Evolutionary conservation across 2,888 invertebrate genomes (phyloP).

Genomic region (Automeris io): DNA sequence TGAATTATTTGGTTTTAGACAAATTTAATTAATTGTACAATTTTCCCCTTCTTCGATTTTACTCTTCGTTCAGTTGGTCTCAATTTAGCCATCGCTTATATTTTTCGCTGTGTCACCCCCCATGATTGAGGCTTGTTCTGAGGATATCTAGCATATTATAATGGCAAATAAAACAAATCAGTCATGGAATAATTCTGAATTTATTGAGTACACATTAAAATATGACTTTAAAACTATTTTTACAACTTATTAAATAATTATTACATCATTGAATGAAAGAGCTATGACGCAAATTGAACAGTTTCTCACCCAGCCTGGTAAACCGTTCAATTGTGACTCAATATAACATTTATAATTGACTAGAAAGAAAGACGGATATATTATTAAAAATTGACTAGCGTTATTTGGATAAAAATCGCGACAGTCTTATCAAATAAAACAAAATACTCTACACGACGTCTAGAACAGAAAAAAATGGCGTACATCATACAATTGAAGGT

Average conservation of each 20-base stretch:
- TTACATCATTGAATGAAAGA: not conserved
- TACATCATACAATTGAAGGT: too few relatives aligned
- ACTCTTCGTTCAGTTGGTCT: too few relatives aligned
- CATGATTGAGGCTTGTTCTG: too few relatives aligned
- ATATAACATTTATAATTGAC: conserved; percentile 29
- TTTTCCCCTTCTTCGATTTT: too few relatives aligned
- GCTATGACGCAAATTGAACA: too few relatives aligned
- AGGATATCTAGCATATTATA: conserved; percentile 11
- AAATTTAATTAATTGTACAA: too few relatives aligned
- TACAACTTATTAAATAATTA: conserved; percentile 18
- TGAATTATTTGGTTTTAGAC: not conserved
- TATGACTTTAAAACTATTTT: conserved; percentile 17
- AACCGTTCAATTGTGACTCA: conserved; percentile 28
- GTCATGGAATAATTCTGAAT: conserved; percentile 43
- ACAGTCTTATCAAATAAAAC: too few relatives aligned
- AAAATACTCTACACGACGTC: too few relatives aligned
- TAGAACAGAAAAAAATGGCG: too few relatives aligned
- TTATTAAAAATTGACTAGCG: conserved; percentile 7
- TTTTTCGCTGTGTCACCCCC: too few relatives aligned
- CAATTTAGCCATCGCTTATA: too few relatives aligned
- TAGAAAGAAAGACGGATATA: conserved; percentile 26
- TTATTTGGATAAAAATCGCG: conserved; percentile 9
- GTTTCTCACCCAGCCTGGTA: conserved; percentile 59
- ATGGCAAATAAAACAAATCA: conserved; percentile 30
- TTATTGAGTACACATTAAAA: conserved; percentile 32